Base-by-base conservation (phyloP, 2,113 vertebrate species). In the Recurvirostra avosetta region DNA sequence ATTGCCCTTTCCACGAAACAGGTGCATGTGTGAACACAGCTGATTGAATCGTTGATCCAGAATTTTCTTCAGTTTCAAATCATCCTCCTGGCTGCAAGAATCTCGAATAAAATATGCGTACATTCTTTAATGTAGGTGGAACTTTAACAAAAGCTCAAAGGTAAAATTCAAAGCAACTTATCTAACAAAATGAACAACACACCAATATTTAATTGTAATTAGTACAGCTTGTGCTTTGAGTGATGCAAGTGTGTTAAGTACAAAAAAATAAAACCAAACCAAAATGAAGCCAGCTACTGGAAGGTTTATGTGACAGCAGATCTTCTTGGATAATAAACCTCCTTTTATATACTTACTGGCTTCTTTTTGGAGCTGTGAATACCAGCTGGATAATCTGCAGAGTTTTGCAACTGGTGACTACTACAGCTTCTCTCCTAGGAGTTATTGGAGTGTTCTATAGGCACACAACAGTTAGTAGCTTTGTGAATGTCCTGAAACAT, bases 51-150 rank as follows among this genome's bases (percentile, higher is more conserved):
- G 1, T 36, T 67, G 16, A 68, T 83, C 47, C n/a, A 58, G 30
- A 95, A 62, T 74, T 68, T 19, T 67, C 3, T 43, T 79, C 32
- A 12, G 5, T 52, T 92, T 38, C 20, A 79, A 73, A 47, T 74
- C 26, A 55, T 3, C 3, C 4, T 76, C 9, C 66, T n/a, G 4
- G 2, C 22, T 83, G 17, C 5, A 88, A 58, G 19, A 41, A 34
- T n/a, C 4, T 52, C 20, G 52, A 20, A 55, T 47, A 50, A 88
- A 91, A 73, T 26, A n/a, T 18, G 4, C 5, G 50, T 22, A 29
- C 2, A 4, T 67, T 6, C 3, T 3, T 43, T 8, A 25, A 8
- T 6, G 1, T 26, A 23, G 4, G 5, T 50, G 5, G 11, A 86
- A 55, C 25, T 77, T 47, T 29, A 77, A 10, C 11, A 67, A 58